Evolutionary conservation across 2,113 vertebrate species (phyloP).

Genomic region (Sinocyclocheilus grahami): DNA sequence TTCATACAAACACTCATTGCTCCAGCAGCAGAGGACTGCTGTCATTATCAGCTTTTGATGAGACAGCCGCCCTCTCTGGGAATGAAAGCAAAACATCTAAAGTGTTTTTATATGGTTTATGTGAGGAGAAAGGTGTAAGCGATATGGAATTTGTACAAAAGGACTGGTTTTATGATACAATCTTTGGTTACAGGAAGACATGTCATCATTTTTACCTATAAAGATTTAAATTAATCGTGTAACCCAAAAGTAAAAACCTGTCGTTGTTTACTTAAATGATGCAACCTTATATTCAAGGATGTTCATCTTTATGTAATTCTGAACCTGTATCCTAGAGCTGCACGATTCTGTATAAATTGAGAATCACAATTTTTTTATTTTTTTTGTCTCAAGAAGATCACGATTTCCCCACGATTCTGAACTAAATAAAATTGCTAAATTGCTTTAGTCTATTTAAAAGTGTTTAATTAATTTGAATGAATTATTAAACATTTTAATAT

Average conservation of each 20-base stretch:
- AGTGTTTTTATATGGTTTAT: neutral
- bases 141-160: neutral
- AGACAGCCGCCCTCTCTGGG: slow-evolving; percentile 28
- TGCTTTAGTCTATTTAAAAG: too few species aligned
- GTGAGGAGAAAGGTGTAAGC: neutral
- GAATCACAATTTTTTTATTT: too few species aligned
- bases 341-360: too few species aligned
- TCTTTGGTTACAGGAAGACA: neutral
- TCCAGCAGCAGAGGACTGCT: slow-evolving; percentile 31
- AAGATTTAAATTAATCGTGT: neutral
- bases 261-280: neutral
- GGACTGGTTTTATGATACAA: neutral
- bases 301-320: neutral
- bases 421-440: too few species aligned
- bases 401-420: too few species aligned
- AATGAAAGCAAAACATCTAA: slow-evolving; percentile 25
- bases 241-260: neutral
- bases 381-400: too few species aligned
- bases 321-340: neutral
- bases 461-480: too few species aligned
- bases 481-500: too few species aligned
- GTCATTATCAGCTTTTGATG: slow-evolving; percentile 54
- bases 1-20: slow-evolving; percentile 19
- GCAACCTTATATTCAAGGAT: neutral
- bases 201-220: neutral